Base-by-base conservation (phyloP, 1,140 invertebrate species). In the Apis dorsata region DNA sequence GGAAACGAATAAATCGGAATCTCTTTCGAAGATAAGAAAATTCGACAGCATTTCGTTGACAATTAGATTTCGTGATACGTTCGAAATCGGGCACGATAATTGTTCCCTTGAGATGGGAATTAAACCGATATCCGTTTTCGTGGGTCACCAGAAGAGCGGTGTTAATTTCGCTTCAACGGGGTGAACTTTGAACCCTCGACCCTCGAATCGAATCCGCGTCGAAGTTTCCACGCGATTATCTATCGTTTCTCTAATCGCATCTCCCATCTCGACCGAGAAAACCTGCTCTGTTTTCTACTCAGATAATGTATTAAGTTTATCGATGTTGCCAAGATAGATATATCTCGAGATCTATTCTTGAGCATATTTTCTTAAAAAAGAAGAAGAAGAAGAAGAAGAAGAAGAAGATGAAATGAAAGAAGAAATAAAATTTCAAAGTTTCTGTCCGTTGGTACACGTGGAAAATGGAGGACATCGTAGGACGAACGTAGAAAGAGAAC, bases 41-140 rank as follows among this genome's bases (percentile, higher is more conserved):
- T 70, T 72, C 34, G 60, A 13, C 24, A 1, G 57, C 63, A 53
- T 86, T 70, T 69, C 79, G 28, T 69, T 84, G 88, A 87, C 86
- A 84, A 88, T 88, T 86, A 86, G 81, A 81, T 82, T 87, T 87
- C 79, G 85, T 87, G 85, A 87, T 82, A 74, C 77, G 60, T 44
- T 71, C 53, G 44, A 83, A 83, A 89, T 87, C 85, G 77, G 78
- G 34, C 73, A n/a, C 78, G 69, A 74, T 88, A 88, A 89, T 85
- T 84, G 71, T 80, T 73, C 76, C 21, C 75, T 60, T 21, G 70
- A 83, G 84, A 85, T 80, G 84, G 4, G 80, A 89, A 90, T 90
- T 90, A 90, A 89, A 85, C 78, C 80, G 83, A 90, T 89, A 85
- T 85, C 82, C 81, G 70, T 85, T 89, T 88, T 81, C 78, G 79